Evolutionary conservation across 1,140 invertebrate species (phyloP), one percentile per base, ranked within the genome.

Genomic region (Ptiloglossa arizonensis): DNA sequence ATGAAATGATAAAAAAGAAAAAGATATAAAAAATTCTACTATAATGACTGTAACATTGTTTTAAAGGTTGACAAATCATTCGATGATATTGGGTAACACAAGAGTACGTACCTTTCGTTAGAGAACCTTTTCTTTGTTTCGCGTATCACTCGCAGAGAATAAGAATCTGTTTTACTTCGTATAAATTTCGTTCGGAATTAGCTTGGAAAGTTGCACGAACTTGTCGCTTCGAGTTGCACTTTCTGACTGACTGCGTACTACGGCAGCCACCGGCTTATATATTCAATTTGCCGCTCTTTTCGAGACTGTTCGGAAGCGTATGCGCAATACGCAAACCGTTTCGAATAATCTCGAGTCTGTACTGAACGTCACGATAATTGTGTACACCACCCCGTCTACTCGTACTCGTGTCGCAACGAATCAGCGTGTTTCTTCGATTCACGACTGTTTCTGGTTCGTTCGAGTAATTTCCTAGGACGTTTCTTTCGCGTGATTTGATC

Each of bases 221-320:
- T 35, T 35, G 2, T 32, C 50, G n/a, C 38, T 60, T 60, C 24
- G 17, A 68, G 35, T 66, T 76, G 9, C 24, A 46, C n/a, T 59
- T 56, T 38, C 24, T 13, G 2, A 79, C 50, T 78, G 84, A 81
- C 82, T 85, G 79, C 83, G 78, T 35, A 80, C 35, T n/a, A 24
- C 0, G 6, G 1, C 3, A 1, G 2, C 8, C 50, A 19, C 27
- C 13, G n/a, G 4, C 64, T 76, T 85, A 84, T 85, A 85, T 85
- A 85, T 81, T 81, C 64, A 56, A 24, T 76, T 52, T 73, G 32
- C 56, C 57, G 82, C 56, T 46, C 63, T 84, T 80, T 84, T 78
- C 82, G 69, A 85, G 83, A 85, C 8, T 19, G 38, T 85, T 85
- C 78, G 35, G n/a, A 2, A 1, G 24, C 27, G 11, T 44, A 44